Conservation (phyloP, 2,888 invertebrate species). For the Dichetophora obliterata region DNA sequence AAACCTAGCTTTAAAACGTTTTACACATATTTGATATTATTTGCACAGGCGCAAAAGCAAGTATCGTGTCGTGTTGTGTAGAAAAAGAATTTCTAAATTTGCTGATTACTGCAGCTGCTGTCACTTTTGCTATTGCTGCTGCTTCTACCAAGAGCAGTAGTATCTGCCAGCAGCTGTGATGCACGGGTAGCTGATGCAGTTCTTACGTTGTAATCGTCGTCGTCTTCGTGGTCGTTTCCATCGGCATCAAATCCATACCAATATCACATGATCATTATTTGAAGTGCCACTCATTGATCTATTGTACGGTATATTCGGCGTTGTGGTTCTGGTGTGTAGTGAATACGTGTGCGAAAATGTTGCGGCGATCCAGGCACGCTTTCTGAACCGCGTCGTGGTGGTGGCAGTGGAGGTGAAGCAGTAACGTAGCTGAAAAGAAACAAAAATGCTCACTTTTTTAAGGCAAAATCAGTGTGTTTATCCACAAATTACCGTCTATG, state of each 20-base stretch:
- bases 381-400: conserved; percentile 75
- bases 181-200: neutral
- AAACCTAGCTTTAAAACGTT: neutral
- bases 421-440: conserved; percentile 67
- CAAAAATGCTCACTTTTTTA: neutral
- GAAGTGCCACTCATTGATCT: conserved; percentile 70
- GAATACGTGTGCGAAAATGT: conserved; percentile 75
- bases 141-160: neutral
- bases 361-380: conserved; percentile 80
- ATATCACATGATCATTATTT: conserved; percentile 71
- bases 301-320: conserved; percentile 72
- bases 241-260: conserved; percentile 69
- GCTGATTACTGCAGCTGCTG: conserved; percentile 3
- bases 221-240: conserved; percentile 42
- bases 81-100: conserved; percentile 7
- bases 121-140: neutral
- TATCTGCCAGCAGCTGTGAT: neutral
- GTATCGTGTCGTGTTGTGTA: neutral
- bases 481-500: conserved; percentile 71
- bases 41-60: neutral
- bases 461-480: neutral
- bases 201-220: neutral
- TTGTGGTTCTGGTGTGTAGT: conserved; percentile 75
- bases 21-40: neutral
- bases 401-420: conserved; percentile 70